Percentiles rank a stretch among this genome's conserved stretches.
phyloP scores from a whole-genome alignment of 2,113 vertebrate genomes.

The Dermatemys mawii region DNA sequence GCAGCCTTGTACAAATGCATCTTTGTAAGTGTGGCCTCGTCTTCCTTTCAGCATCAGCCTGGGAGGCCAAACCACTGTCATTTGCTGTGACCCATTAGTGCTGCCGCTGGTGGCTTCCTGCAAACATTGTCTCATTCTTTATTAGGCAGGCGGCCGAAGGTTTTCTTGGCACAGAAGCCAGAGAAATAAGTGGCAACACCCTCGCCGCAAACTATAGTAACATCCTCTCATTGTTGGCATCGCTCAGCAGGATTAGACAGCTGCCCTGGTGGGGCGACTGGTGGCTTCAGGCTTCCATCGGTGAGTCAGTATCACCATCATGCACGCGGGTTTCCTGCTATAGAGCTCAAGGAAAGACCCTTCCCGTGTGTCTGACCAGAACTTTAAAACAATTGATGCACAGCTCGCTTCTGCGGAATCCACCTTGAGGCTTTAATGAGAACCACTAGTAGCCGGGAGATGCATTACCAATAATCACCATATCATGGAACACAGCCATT shows the following conservation, averaged over 20 bases:
- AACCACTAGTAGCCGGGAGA: slow-evolving; percentile 30
- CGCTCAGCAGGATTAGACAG: slow-evolving; percentile 68
- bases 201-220: slow-evolving; percentile 46
- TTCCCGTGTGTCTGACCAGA: slow-evolving; percentile 63
- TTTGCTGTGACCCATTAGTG: neutral
- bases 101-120: slow-evolving; percentile 38
- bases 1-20: neutral
- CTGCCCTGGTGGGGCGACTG: slow-evolving; percentile 66
- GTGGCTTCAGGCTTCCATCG: slow-evolving; percentile 61
- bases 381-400: slow-evolving; percentile 63
- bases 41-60: neutral
- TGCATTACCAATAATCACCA: slow-evolving; percentile 40
- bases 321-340: slow-evolving; percentile 59
- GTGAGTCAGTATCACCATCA: neutral
- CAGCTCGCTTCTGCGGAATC: slow-evolving; percentile 47
- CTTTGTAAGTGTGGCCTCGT: neutral
- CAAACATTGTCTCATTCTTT: slow-evolving; percentile 36
- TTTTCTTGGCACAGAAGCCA: slow-evolving; percentile 12
- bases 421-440: slow-evolving; percentile 59
- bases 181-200: slow-evolving; percentile 64
- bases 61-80: neutral
- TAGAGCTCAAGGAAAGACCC: slow-evolving; percentile 65
- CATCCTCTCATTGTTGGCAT: slow-evolving; percentile 75
- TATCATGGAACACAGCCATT: slow-evolving; percentile 69
- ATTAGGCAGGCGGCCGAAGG: neutral